phyloP scores from a whole-genome alignment of 1,140 invertebrate species.

The Chymomyza costata region DNA sequence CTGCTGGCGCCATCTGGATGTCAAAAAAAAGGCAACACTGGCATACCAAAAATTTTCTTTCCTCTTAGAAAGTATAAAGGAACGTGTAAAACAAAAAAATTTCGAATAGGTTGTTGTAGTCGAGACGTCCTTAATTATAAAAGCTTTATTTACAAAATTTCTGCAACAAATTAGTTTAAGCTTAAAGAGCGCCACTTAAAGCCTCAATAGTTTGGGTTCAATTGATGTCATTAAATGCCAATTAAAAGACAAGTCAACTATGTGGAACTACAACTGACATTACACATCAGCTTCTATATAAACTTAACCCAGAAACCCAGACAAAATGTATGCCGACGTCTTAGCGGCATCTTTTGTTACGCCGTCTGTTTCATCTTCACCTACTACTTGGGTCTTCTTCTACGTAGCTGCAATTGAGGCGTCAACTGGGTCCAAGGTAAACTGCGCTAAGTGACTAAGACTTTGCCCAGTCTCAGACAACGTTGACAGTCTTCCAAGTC shows the following conservation, averaged over 20 bases:
- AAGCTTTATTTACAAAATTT: no score
- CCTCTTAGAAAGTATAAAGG: no score
- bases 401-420: slow-evolving; percentile 50
- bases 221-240: slow-evolving; percentile 51
- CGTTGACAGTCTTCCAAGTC: no score
- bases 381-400: neutral
- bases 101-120: no score
- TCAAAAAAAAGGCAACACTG: no score
- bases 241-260: slow-evolving; percentile 58
- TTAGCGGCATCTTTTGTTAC: slow-evolving; percentile 1
- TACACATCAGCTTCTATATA: slow-evolving; percentile 10
- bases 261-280: slow-evolving; percentile 28
- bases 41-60: no score
- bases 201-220: no score
- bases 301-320: slow-evolving; percentile 14
- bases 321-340: slow-evolving; percentile 46
- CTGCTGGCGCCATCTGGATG: no score
- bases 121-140: no score
- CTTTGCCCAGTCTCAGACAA: slow-evolving; percentile 7
- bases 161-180: no score
- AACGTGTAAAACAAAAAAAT: no score
- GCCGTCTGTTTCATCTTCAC: neutral
- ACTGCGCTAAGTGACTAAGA: slow-evolving; percentile 19
- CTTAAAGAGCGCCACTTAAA: no score
- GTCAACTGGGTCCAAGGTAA: slow-evolving; percentile 62